Base-by-base conservation (phyloP, 2,888 invertebrate species). In the Pharmacophagus antenor region DNA sequence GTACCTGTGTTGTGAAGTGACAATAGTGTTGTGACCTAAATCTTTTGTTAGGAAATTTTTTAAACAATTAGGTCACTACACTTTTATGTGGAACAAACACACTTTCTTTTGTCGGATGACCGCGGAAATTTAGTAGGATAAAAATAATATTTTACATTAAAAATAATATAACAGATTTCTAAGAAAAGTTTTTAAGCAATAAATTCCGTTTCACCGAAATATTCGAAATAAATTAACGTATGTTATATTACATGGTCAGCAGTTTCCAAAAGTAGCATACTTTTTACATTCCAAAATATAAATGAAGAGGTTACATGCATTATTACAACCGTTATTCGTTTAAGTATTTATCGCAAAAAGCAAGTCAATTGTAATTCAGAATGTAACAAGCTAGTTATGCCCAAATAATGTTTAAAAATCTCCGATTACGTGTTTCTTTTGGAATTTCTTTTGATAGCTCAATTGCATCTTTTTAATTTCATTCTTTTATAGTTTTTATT, bases 31-130 rank as follows among this genome's bases (percentile, higher is more conserved):
- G 54, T 46, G 46, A 46, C 54, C 46, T 46, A 55, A 55, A 23
- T 31, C 51, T 47, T 55, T 55, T 55, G 54, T 55, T 55, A 2
- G n/a, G 2, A 54, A n/a, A 42, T 17, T 44, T 25, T 41, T 52
- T 52, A 21, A n/a, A 20, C 37, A 51, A 51, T 51, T 37, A 51
- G 51, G 51, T 37, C 37, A 37, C 37, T 15, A 37, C 37, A 37
- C 15, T 37, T n/a, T 20, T 37, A 23, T 5, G 37, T 18, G 49
- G 20, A 18, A 27, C 18, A 8, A 12, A 25, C 27, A 27, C n/a
- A 27, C 49, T 27, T 27, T 27, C 49, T 31, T 50, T 50, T 27
- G 27, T 31, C 6, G 5, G 1, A 18, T 37, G n/a, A 37, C 37
- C n/a, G n/a, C 37, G 15, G 15, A 37, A 5, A n/a, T n/a, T 3